A percentile compares a stretch with the other conserved stretches of the same genome.
phyloP scores from a whole-genome alignment of 2,797 vertebrate species.

The Notamacropus eugenii region DNA sequence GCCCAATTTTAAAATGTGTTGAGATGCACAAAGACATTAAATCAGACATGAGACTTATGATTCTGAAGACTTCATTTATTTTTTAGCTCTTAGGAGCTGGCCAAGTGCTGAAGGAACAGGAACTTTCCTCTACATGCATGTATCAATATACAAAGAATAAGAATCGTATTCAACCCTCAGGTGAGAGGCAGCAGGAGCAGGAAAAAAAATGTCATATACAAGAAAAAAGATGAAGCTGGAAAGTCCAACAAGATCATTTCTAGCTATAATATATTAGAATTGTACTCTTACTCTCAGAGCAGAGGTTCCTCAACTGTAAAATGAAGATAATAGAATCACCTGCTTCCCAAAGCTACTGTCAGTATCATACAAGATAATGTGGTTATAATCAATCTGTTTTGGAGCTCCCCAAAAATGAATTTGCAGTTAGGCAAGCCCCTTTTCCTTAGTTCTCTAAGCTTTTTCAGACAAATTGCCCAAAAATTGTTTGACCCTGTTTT shows the following conservation, averaged over 20 bases:
- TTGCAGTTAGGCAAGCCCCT: background rate
- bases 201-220: slow-evolving; percentile 35
- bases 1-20: slow-evolving; percentile 14
- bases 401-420: background rate
- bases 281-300: background rate
- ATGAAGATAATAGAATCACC: background rate
- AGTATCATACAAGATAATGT: background rate
- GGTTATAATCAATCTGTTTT: background rate
- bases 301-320: background rate
- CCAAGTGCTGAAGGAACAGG: background rate
- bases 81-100: slow-evolving; percentile 38
- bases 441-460: background rate
- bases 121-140: background rate
- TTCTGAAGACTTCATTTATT: slow-evolving; percentile 55
- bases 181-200: background rate
- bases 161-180: slow-evolving; percentile 17
- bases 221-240: slow-evolving; percentile 42
- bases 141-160: slow-evolving; percentile 12
- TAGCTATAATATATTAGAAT: slow-evolving; percentile 27
- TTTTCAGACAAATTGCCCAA: background rate
- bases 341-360: background rate
- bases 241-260: background rate
- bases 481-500: background rate
- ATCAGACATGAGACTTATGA: slow-evolving; percentile 52
- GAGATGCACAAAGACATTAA: slow-evolving; percentile 53